Conservation (phyloP, 2,113 vertebrate species). For the Nesogale talazaci region DNA sequence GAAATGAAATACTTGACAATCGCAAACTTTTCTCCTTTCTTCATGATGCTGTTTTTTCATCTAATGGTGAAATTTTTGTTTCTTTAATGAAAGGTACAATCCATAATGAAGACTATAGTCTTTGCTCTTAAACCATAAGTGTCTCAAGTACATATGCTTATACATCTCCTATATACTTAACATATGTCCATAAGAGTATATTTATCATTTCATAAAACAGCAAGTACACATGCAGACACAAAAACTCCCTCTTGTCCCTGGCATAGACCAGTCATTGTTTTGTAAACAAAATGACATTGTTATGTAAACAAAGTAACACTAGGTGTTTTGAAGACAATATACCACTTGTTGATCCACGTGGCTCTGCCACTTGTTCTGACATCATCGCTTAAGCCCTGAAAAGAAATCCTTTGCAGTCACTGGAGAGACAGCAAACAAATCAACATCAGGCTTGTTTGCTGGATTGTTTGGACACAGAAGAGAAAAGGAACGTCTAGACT, state of each 20-base stretch:
- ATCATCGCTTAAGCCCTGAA: slow-evolving; percentile 83
- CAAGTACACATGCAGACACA: slow-evolving; percentile 11
- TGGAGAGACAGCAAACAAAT: not conserved
- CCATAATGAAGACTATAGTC: no score
- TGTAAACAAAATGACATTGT: slow-evolving; percentile 79
- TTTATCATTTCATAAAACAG: slow-evolving; percentile 21
- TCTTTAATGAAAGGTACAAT: no score
- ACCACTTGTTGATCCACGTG: slow-evolving; percentile 60
- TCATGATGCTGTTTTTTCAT: no score
- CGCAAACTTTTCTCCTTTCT: no score
- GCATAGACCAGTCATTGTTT: slow-evolving; percentile 65
- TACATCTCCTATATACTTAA: no score
- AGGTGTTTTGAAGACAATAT: slow-evolving; percentile 75
- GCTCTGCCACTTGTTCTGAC: slow-evolving; percentile 83
- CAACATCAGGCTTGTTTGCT: not conserved
- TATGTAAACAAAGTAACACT: slow-evolving; percentile 79
- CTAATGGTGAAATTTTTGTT: no score
- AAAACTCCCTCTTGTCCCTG: not conserved
- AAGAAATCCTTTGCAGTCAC: slow-evolving; percentile 72
- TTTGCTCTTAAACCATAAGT: no score
- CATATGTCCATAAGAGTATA: not conserved
- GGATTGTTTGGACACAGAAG: slow-evolving; percentile 18
- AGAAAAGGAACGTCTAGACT: slow-evolving; percentile 55
- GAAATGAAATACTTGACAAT: no score
- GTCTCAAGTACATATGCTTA: no score